Evolutionary conservation across 1,140 invertebrate genomes (phyloP), one percentile per base, ranked within the genome.

Genomic region (Drosophila equinoxialis): DNA sequence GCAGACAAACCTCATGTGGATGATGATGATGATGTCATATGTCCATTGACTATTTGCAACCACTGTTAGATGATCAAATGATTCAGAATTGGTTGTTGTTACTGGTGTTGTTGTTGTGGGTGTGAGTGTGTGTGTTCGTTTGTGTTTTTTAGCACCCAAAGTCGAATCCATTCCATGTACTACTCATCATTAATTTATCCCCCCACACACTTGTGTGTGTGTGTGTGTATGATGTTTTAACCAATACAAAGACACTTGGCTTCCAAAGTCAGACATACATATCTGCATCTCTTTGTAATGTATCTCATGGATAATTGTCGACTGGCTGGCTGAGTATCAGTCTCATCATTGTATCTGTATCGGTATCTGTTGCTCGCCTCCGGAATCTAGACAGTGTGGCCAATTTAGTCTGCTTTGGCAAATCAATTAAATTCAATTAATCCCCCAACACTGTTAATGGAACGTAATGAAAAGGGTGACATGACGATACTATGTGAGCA

Each of bases 391-490:
- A 91, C 90, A 89, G 72, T 90, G 81, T 80, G 90, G 90, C 86
- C 90, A 91, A 91, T 91, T 91, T 90, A 87, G 90, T 82, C 86
- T 91, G 90, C 90, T 91, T 91, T 91, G 90, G 90, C 90, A 91
- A 91, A 91, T 91, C 90, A 91, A 91, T 91, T 91, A 91, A 91
- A 91, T 91, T 91, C 90, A 91, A 91, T 91, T 91, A 91, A 91
- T 91, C 81, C 90, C 90, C 81, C 86, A 90, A 90, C 86, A 90
- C 86, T 90, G 74, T 81, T 91, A 91, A 91, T 91, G 90, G 90
- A 91, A 79, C 83, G 72, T 90, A 91, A 91, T 91, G 83, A 91
- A 90, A 85, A 91, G 90, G 90, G 90, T 91, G 90, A 91, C 90
- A 89, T 90, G 85, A 74, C 80, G 69, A 84, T 78, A 30, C 30